phyloP scores from a whole-genome alignment of 2,888 invertebrate genomes.

The Drosophila infuscata region DNA sequence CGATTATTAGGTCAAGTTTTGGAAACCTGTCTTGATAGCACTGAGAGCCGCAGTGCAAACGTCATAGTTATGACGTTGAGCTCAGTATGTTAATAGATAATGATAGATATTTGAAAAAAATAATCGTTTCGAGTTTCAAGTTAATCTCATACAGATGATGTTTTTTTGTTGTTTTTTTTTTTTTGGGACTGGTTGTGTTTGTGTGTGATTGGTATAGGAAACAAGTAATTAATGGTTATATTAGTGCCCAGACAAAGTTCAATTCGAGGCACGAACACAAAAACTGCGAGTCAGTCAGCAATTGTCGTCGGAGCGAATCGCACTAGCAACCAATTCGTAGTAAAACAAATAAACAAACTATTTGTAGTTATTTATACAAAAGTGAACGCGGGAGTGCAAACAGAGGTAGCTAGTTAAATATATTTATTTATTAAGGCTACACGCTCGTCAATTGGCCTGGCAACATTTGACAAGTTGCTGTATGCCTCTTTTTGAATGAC shows the following conservation, averaged over 20 bases:
- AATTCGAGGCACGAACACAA: slow-evolving; percentile 35
- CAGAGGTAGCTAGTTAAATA: slow-evolving; percentile 16
- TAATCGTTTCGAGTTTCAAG: slow-evolving; percentile 31
- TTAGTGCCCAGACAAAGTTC: slow-evolving; percentile 45
- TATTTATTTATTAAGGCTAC: slow-evolving; percentile 12
- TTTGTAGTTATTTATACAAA: slow-evolving; percentile 14
- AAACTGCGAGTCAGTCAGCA: slow-evolving; percentile 37
- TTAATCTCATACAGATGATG: slow-evolving; percentile 17
- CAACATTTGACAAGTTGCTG: slow-evolving; percentile 56
- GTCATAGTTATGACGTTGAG: slow-evolving; percentile 45
- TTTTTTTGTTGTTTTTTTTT: background rate
- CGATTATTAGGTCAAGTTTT: slow-evolving; percentile 53
- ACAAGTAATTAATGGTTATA: slow-evolving; percentile 53
- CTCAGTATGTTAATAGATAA: slow-evolving; percentile 10
- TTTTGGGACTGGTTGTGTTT: slow-evolving; percentile 28
- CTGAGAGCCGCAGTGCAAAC: slow-evolving; percentile 8
- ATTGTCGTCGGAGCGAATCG: slow-evolving; percentile 45
- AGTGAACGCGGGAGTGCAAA: slow-evolving; percentile 2
- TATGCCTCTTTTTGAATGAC: slow-evolving; percentile 12
- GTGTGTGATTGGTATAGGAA: slow-evolving; percentile 26
- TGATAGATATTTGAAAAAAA: slow-evolving; percentile 4
- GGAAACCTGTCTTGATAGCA: slow-evolving; percentile 42
- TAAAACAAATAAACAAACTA: slow-evolving; percentile 12
- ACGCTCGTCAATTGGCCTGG: slow-evolving; percentile 60
- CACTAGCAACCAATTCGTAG: slow-evolving; percentile 14